These are phyloP conservation scores for Eucera pruinosa DNA, from an alignment of 2,888 invertebrate genomes.

Conservation along the genomic window DNA sequence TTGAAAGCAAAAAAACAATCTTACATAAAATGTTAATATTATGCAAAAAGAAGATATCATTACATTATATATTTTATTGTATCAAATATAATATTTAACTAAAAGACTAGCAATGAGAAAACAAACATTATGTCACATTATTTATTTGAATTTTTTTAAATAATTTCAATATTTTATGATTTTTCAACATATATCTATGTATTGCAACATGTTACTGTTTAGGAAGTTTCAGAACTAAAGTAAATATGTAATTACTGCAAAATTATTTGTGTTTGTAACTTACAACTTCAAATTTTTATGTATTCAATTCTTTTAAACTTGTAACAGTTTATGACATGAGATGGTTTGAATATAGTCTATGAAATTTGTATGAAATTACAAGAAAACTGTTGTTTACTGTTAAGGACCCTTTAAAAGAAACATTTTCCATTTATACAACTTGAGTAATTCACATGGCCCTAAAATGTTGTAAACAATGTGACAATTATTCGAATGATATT, in stretches of 20 bases:
- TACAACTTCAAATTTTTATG: conserved; percentile 24
- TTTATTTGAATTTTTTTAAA: conserved; percentile 62
- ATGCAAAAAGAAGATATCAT: conserved; percentile 21
- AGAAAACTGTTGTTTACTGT: conserved; percentile 17
- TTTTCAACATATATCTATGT: conserved; percentile 29
- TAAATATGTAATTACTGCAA: conserved; percentile 17
- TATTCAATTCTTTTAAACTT: conserved; percentile 32
- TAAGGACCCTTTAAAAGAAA: conserved; percentile 31
- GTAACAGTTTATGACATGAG: conserved; percentile 29
- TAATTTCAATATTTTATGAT: conserved; percentile 31
- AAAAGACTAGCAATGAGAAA: conserved; percentile 63
- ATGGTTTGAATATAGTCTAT: conserved; percentile 10
- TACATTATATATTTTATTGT: conserved; percentile 37
- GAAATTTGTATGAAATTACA: conserved; percentile 28
- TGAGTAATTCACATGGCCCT: conserved; percentile 27
- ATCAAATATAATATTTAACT: conserved; percentile 35
- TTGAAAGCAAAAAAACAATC: conserved; percentile 35
- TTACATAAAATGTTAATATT: conserved; percentile 47
- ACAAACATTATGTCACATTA: conserved; percentile 61
- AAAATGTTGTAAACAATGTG: conserved; percentile 52
- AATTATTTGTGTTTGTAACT: conserved; percentile 24
- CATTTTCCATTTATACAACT: conserved; percentile 33
- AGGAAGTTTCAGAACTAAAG: conserved; percentile 20
- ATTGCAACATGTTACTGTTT: conserved; percentile 23
- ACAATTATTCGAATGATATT: conserved; percentile 49